A percentile compares a stretch with the other conserved stretches of the same genome.
phyloP scores from a whole-genome alignment of 37 sponge, comb jelly and placozoan genomes.

The Tethya wilhelma region DNA sequence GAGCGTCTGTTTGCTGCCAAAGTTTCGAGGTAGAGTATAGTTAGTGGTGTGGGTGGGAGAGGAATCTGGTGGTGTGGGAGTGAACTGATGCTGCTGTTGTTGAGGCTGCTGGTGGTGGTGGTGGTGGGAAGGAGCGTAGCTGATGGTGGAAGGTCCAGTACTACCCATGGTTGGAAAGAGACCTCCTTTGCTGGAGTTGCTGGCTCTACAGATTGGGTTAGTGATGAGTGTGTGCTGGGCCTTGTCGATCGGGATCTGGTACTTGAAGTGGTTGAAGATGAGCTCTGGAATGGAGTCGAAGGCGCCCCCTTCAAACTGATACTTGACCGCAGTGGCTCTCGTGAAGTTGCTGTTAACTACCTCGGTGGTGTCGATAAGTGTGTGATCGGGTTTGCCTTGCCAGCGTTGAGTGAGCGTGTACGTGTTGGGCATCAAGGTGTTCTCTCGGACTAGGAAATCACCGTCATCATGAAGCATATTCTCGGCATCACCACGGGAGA shows the following conservation, averaged over 20 bases:
- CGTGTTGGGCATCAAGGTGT: conserved; percentile 27
- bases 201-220: conserved; percentile 51
- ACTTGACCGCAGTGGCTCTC: conserved; percentile 28
- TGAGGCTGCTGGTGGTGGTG: neutral
- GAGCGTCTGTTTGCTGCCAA: conserved; percentile 20
- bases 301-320: conserved; percentile 77
- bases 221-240: conserved; percentile 34
- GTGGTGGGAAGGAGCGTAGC: neutral
- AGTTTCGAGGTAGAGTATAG: conserved; percentile 29
- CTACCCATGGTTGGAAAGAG: neutral
- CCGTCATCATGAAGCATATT: conserved; percentile 69
- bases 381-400: conserved; percentile 45
- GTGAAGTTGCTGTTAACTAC: conserved; percentile 34
- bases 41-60: neutral
- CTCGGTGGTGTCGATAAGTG: conserved; percentile 52
- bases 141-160: neutral
- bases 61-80: neutral
- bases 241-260: conserved; percentile 68
- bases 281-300: conserved; percentile 84
- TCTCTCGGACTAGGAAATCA: conserved; percentile 85
- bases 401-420: conserved; percentile 64
- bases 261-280: conserved; percentile 68
- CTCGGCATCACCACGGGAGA: conserved; percentile 53
- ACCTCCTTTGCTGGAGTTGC: conserved; percentile 2
- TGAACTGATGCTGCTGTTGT: neutral